Conservation (phyloP, 2,113 vertebrate genomes). For the Anoura caudifer region DNA sequence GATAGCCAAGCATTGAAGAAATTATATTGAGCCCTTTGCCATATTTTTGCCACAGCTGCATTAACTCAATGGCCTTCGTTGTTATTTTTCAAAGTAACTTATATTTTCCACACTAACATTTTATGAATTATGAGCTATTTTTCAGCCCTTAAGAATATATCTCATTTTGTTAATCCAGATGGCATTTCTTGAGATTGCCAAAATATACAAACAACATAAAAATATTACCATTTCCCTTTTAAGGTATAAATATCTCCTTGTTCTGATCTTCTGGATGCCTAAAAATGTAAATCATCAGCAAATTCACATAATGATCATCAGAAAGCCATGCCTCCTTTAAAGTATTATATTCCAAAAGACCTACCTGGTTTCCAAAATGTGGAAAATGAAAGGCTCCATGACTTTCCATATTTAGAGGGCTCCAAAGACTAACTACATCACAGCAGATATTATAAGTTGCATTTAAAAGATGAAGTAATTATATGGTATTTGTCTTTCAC, state of each 20-base stretch:
- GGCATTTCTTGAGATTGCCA: conserved; percentile 57
- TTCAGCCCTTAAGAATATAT: conserved; percentile 41
- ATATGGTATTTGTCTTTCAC: no score
- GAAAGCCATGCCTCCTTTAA: neutral
- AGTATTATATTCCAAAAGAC: neutral
- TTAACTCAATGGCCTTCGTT: conserved; percentile 13
- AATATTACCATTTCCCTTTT: conserved; percentile 57
- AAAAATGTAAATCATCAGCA: neutral
- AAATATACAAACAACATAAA: conserved; percentile 44
- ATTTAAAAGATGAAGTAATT: conserved; percentile 5
- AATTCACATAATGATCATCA: neutral
- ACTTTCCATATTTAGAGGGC: neutral
- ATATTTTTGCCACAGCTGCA: conserved; percentile 33
- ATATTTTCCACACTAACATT: conserved; percentile 45
- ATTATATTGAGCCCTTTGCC: neutral
- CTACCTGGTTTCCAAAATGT: neutral
- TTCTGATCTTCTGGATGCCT: conserved; percentile 30
- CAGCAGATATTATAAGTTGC: conserved; percentile 3
- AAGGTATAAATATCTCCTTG: neutral
- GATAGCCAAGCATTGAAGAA: neutral
- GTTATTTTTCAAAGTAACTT: conserved; percentile 16
- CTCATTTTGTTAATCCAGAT: conserved; percentile 65
- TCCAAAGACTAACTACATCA: neutral
- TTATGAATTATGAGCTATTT: conserved; percentile 58
- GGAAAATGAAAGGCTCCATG: neutral